Evolutionary conservation across 2,888 invertebrate species (phyloP), one percentile per base, ranked within the genome.

Genomic region (Beris chalybata): DNA sequence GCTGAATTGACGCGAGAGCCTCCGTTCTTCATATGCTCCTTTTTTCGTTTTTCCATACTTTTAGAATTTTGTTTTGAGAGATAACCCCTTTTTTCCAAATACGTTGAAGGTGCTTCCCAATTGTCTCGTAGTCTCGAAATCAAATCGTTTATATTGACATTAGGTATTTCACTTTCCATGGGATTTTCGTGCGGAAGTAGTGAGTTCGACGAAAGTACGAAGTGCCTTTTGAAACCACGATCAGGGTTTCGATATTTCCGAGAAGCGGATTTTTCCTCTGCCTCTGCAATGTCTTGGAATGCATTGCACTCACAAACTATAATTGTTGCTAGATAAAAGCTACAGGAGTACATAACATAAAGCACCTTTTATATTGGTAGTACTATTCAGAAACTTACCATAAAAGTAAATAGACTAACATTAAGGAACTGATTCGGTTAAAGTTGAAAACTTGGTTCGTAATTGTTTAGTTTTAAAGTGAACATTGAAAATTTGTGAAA

Each of bases 11-110:
- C 22, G 5, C 5, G 1, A 9, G 2, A 47, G n/a, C 22, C 6
- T 29, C 12, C 3, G 13, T 15, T 11, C 6, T 3, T 9, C 6
- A 4, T 45, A 11, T n/a, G 58, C 5, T 58, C 45, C 12, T 11
- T 12, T 44, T 29, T 29, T n/a, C 11, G 45, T 9, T 43, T 13
- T 6, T 43, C n/a, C 4, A 4, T 30, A 9, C 38, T 38, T 9
- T 38, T 38, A 5, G 45, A 30, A 12, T 30, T 22, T 29, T 31
- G 5, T 6, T 50, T 32, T 3, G 50, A 11, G 9, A 57, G 52
- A 43, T 65, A 65, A 5, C 65, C 65, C 29, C 65, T 31, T 30
- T 65, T 58, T 55, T 65, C 30, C 5, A 65, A 29, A 30, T 65
- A 65, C 4, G 43, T 44, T 6, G 57, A 38, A 7, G 65, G 65